Conservation (phyloP, 2,113 vertebrate genomes). For the Nothobranchius kuhntae region DNA sequence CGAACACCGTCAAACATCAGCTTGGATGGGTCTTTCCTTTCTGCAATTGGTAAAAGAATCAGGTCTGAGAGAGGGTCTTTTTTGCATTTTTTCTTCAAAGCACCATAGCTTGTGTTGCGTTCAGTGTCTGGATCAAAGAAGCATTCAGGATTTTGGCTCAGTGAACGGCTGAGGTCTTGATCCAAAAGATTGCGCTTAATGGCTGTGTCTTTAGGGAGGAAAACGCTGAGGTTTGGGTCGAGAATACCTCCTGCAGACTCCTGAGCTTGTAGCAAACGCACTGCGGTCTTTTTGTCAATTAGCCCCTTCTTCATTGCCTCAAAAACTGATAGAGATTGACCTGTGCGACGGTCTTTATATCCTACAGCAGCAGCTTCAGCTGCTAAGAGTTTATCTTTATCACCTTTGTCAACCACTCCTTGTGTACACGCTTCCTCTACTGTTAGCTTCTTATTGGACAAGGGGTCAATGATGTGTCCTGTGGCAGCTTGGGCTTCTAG, state of each 20-base stretch:
- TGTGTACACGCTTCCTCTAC: slow-evolving; percentile 85
- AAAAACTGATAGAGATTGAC: slow-evolving; percentile 81
- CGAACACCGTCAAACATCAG: slow-evolving; percentile 89
- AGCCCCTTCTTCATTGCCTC: slow-evolving; percentile 89
- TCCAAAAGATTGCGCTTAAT: slow-evolving; percentile 86
- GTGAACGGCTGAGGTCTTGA: slow-evolving; percentile 78
- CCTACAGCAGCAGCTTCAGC: slow-evolving; percentile 86
- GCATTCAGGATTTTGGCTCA: slow-evolving; percentile 84
- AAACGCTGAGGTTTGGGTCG: slow-evolving; percentile 88
- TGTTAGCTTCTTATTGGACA: slow-evolving; percentile 80
- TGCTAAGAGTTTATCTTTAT: slow-evolving; percentile 84
- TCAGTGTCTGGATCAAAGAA: slow-evolving; percentile 88
- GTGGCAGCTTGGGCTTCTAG: slow-evolving; percentile 88
- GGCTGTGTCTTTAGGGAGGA: slow-evolving; percentile 87
- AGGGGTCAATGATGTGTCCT: slow-evolving; percentile 87
- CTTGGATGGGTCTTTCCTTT: slow-evolving; percentile 82
- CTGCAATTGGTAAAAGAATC: slow-evolving; percentile 80
- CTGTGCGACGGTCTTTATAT: slow-evolving; percentile 83
- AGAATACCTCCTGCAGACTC: slow-evolving; percentile 87
- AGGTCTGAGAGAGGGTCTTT: slow-evolving; percentile 86
- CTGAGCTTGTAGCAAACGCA: slow-evolving; percentile 90
- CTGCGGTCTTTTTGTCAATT: slow-evolving; percentile 82
- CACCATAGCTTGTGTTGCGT: slow-evolving; percentile 81
- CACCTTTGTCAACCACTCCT: slow-evolving; percentile 83
- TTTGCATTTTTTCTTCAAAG: slow-evolving; percentile 85